A percentile compares a stretch with the other conserved stretches of the same genome.
Evolutionary conservation across 1,140 invertebrate species (phyloP).

Genomic region (Varroa destructor): DNA sequence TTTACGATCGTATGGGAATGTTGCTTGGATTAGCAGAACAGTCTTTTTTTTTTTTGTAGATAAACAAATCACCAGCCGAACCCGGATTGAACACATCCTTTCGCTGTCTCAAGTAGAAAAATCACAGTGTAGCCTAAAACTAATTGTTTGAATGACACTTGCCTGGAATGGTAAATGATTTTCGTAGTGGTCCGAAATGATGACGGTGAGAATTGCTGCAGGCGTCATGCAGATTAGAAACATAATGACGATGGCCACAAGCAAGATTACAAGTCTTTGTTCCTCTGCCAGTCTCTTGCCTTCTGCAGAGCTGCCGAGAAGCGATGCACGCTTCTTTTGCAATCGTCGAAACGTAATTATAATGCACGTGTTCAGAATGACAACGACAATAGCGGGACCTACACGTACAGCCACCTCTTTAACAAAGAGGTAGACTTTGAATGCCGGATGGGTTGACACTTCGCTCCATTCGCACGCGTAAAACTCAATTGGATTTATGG

Average conservation of each 20-base stretch:
- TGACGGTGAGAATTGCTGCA: slow-evolving; percentile 54
- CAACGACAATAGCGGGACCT: slow-evolving; percentile 53
- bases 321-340: slow-evolving; percentile 50
- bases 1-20: no score
- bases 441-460: slow-evolving; percentile 34
- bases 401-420: slow-evolving; percentile 38
- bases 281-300: slow-evolving; percentile 51
- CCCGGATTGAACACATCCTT: no score
- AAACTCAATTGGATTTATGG: slow-evolving; percentile 32
- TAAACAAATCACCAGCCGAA: no score
- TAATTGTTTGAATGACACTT: no score
- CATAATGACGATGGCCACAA: slow-evolving; percentile 56
- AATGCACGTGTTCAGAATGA: slow-evolving; percentile 54
- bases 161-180: slow-evolving; percentile 45
- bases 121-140: no score
- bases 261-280: slow-evolving; percentile 51
- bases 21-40: no score
- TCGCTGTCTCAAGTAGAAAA: no score
- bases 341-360: slow-evolving; percentile 54
- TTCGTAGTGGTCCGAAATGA: slow-evolving; percentile 38
- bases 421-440: slow-evolving; percentile 37
- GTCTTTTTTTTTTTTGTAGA: no score
- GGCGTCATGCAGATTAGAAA: slow-evolving; percentile 61
- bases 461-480: slow-evolving; percentile 35
- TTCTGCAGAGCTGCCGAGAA: slow-evolving; percentile 41